Base-by-base conservation (phyloP, 2,113 vertebrate genomes). In the Oryzias curvinotus region DNA sequence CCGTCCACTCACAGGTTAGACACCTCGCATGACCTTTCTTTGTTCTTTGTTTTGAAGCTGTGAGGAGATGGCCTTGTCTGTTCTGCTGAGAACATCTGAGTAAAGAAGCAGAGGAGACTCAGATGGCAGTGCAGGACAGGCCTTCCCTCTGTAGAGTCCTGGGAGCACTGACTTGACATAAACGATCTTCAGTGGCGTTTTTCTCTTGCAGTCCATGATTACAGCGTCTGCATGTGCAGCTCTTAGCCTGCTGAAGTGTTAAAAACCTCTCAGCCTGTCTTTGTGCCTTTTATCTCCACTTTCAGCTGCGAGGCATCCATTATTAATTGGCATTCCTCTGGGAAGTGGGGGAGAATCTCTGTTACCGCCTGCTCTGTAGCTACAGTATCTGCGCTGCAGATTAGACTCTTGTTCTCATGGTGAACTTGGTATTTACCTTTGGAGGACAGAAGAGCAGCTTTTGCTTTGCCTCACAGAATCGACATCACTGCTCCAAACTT, bases 1-100 rank as follows among this genome's bases (percentile, higher is more conserved):
- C 97, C 2, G 92, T 94, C 62, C 97, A 99, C 89, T 98, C 97
- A 28, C 95, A 98, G 97, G 97, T 98, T 87, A 68, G 91, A 85
- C 14, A 52, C 1, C 49, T n/a, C 28, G 46, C 17, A 10, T 12
- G 36, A 36, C 36, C 36, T 36, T 12, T 36, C 8, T 12, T 3
- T 36, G 36, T 12, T 36, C 8, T 12, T 3, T 36, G 36, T 12
- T 36, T 36, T 36, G 12, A 1, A 36, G 36, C 21, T 23, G 21
- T 23, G 12, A 12, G 10, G 36, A 12, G 8, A 10, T 36, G 36
- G 8, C 12, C 14, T 30, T 8, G 17, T 51, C 17, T 59, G 45
- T 65, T 59, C n/a, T 42, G 16, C 53, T 57, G 55, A 65, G 7
- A 26, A 46, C 25, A 52, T 36, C 15, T 73, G 14, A 36, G 3